These are phyloP conservation scores for Trachelus tabidus DNA, from an alignment of 2,888 invertebrate genomes.

Conservation along the genomic window DNA sequence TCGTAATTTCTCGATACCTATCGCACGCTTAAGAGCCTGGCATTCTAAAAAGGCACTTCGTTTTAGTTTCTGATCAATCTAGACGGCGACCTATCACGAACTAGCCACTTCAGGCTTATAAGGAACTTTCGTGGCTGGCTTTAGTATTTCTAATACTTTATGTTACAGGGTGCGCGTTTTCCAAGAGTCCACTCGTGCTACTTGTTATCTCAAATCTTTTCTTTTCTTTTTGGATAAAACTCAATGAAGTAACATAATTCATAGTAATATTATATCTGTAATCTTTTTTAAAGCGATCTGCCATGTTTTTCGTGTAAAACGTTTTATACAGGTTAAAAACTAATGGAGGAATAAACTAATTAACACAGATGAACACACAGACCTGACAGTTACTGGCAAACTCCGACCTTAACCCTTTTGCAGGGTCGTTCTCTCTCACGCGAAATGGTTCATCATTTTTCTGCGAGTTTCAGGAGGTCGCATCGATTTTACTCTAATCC, in stretches of 20 bases:
- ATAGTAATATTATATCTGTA: not conserved
- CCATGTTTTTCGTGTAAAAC: not conserved
- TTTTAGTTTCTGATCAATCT: constrained; percentile 3
- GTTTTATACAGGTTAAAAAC: not conserved
- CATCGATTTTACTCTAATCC: not conserved
- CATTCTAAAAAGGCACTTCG: constrained; percentile 5
- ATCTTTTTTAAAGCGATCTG: not conserved
- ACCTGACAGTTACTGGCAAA: not conserved
- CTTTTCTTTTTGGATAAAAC: not conserved
- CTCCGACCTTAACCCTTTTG: not conserved
- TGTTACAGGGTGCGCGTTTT: not conserved
- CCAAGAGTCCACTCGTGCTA: not conserved
- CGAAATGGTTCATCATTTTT: not conserved
- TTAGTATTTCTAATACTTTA: constrained; percentile 2
- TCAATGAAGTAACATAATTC: not conserved
- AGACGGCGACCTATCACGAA: constrained; percentile 10
- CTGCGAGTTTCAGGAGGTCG: not conserved
- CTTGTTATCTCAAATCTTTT: not conserved
- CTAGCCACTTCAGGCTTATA: not conserved
- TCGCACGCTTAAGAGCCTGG: not conserved
- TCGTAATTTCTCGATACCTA: not conserved
- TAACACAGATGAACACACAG: not conserved
- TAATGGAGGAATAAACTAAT: not conserved
- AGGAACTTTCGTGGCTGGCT: constrained; percentile 3
- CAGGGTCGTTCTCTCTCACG: not conserved